phyloP scores from a whole-genome alignment of 2,888 invertebrate species.

The Cataglyphis altisquamis region DNA sequence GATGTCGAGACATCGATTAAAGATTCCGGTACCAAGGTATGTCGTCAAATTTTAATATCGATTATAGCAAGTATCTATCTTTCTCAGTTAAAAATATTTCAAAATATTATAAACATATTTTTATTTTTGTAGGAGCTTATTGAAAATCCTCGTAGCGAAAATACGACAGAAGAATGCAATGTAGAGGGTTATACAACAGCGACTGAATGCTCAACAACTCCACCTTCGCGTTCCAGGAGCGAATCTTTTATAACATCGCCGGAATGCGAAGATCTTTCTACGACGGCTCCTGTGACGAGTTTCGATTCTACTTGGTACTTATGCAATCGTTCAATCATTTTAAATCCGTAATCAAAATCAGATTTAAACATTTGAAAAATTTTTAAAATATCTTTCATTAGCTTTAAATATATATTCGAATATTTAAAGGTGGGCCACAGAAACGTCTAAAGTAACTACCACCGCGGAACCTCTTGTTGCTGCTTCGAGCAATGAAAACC shows the following conservation, averaged over 20 bases:
- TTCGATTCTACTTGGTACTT: conserved; percentile 55
- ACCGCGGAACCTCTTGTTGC: conserved; percentile 17
- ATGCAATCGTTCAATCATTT: background rate
- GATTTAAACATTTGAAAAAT: background rate
- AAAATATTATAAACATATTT: background rate
- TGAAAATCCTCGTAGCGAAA: conserved; percentile 66
- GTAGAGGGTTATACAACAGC: conserved; percentile 90
- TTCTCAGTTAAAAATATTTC: background rate
- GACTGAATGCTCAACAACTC: conserved; percentile 90
- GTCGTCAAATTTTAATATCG: background rate
- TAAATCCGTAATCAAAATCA: background rate
- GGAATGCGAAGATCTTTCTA: conserved; percentile 87
- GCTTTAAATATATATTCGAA: background rate
- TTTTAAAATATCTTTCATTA: background rate
- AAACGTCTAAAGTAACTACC: conserved; percentile 56
- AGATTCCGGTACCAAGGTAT: conserved; percentile 23
- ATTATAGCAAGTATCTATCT: background rate
- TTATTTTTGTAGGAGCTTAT: conserved; percentile 45
- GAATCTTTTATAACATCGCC: conserved; percentile 91
- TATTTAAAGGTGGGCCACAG: conserved; percentile 56
- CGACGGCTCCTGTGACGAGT: conserved; percentile 36
- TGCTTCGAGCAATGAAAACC: conserved; percentile 25
- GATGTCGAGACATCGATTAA: conserved; percentile 9
- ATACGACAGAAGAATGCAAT: conserved; percentile 86
- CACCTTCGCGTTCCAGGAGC: conserved; percentile 87